Conservation (phyloP, 2,113 vertebrate genomes). For the Passer domesticus region DNA sequence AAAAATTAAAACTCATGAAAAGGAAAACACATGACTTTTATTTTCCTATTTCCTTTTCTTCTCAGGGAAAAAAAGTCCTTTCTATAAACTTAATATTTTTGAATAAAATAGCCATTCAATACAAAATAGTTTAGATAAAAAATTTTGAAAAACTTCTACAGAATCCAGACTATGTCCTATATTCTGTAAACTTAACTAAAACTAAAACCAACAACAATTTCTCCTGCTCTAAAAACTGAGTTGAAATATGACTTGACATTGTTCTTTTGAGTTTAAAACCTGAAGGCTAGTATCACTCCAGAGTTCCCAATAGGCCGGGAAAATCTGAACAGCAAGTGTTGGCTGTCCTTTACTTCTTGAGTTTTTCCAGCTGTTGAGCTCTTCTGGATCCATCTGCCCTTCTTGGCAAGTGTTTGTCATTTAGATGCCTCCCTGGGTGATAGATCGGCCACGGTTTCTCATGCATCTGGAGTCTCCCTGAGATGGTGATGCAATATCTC, state of each 20-base stretch:
- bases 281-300: not conserved
- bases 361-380: not conserved
- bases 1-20: not conserved
- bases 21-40: not conserved
- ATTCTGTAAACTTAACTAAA: not conserved
- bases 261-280: not conserved
- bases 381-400: not conserved
- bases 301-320: not conserved
- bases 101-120: not conserved
- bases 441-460: not conserved
- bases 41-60: not conserved
- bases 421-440: not conserved
- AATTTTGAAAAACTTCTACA: not conserved
- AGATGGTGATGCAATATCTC: not conserved
- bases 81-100: not conserved
- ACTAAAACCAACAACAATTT: not conserved
- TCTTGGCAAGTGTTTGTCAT: not conserved
- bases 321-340: not conserved
- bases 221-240: not conserved
- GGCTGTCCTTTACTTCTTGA: not conserved
- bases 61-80: not conserved
- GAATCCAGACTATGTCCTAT: not conserved
- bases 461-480: not conserved
- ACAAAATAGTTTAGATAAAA: not conserved
- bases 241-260: not conserved